Conservation (phyloP, 2,113 vertebrate species). For the Cercocebus atys region DNA sequence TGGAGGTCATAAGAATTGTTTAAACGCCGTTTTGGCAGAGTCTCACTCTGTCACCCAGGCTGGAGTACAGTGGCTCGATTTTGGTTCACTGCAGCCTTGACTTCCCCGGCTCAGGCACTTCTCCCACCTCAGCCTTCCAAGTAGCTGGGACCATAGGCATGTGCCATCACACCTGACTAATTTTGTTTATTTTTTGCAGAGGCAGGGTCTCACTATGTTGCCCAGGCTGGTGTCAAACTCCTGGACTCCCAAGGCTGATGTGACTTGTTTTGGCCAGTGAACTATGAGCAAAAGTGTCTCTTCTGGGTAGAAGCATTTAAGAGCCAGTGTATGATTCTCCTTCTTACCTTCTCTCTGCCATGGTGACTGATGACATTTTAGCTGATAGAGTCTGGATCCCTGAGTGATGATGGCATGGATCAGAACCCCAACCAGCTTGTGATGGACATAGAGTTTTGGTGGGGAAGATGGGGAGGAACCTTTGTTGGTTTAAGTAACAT, state of each 20-base stretch:
- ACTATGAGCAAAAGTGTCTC: not conserved
- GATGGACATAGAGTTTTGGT: not conserved
- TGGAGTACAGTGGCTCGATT: too few relatives aligned
- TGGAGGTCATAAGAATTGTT: too few relatives aligned
- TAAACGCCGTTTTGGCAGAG: too few relatives aligned
- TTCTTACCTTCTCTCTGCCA: not conserved
- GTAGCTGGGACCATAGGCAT: too few relatives aligned
- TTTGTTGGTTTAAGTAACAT: not conserved
- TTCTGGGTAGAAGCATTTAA: not conserved
- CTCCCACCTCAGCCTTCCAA: too few relatives aligned
- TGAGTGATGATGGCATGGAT: not conserved
- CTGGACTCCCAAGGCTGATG: not conserved
- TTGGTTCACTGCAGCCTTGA: too few relatives aligned
- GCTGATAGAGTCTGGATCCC: not conserved
- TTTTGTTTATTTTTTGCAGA: too few relatives aligned
- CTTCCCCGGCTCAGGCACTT: too few relatives aligned
- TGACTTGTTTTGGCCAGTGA: not conserved
- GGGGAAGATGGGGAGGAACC: not conserved
- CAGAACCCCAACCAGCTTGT: not conserved
- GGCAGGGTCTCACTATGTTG: too few relatives aligned
- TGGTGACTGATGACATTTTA: not conserved
- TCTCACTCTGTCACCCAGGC: too few relatives aligned
- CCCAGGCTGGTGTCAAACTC: too few relatives aligned
- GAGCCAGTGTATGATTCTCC: not conserved
- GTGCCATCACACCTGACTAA: too few relatives aligned